Percentiles rank a stretch among this genome's conserved stretches.
phyloP scores from a whole-genome alignment of 1,140 invertebrate genomes.

The Calephelis nemesis region DNA sequence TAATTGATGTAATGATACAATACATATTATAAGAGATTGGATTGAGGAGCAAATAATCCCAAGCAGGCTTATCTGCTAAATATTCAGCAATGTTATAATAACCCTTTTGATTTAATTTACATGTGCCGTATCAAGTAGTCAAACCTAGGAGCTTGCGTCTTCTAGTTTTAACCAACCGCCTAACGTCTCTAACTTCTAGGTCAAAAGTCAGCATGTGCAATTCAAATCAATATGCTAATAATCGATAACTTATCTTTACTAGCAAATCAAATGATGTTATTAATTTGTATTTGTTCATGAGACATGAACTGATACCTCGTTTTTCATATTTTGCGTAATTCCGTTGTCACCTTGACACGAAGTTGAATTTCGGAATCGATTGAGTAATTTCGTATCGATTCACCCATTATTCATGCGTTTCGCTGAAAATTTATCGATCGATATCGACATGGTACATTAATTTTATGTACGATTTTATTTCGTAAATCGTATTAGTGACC shows the following conservation, averaged over 20 bases:
- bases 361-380: constrained; percentile 8
- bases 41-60: too few relatives aligned
- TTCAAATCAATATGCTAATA: constrained; percentile 2
- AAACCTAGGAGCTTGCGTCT: too few relatives aligned
- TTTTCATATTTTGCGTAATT: constrained; percentile 17
- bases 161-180: too few relatives aligned
- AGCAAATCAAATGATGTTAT: background rate
- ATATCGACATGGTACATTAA: constrained; percentile 4
- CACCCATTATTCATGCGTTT: background rate
- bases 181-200: too few relatives aligned
- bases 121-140: too few relatives aligned
- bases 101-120: too few relatives aligned
- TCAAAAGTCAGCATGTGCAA: background rate
- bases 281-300: constrained; percentile 12
- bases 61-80: too few relatives aligned
- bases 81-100: too few relatives aligned
- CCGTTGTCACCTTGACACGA: constrained; percentile 9
- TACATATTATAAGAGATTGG: too few relatives aligned
- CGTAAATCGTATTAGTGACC: constrained; percentile 9
- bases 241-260: background rate
- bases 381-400: constrained; percentile 6
- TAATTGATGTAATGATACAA: too few relatives aligned
- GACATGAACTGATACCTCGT: background rate
- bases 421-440: constrained; percentile 8
- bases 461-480: constrained; percentile 8